These are phyloP conservation scores for Lordiphosa collinella DNA, from an alignment of 1,140 invertebrate genomes.

Conservation along the genomic window DNA sequence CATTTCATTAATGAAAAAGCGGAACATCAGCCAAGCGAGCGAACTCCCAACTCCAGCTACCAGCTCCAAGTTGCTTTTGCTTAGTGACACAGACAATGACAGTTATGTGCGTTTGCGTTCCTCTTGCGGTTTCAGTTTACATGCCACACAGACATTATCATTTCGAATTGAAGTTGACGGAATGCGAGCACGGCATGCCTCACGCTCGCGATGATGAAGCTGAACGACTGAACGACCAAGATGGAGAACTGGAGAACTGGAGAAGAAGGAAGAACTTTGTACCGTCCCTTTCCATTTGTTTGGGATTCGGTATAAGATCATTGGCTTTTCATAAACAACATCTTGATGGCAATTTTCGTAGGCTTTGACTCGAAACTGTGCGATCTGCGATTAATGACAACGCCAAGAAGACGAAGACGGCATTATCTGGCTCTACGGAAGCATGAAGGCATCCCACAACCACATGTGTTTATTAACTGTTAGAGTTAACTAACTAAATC, in stretches of 20 bases:
- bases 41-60: conserved; percentile 14
- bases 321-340: conserved; percentile 34
- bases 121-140: conserved; percentile 44
- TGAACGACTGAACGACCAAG: not conserved
- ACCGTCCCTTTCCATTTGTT: conserved; percentile 1
- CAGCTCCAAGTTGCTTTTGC: conserved; percentile 11
- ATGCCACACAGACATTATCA: conserved; percentile 38
- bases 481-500: conserved; percentile 77
- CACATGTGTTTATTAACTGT: conserved; percentile 69
- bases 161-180: conserved; percentile 10
- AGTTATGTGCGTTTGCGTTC: conserved; percentile 52
- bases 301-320: conserved; percentile 8
- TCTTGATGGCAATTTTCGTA: conserved; percentile 55
- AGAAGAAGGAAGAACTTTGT: conserved; percentile 1
- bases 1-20: conserved; percentile 38
- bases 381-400: conserved; percentile 52
- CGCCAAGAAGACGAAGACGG: not conserved
- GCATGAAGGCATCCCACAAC: conserved; percentile 38
- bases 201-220: not conserved
- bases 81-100: conserved; percentile 58
- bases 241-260: conserved; percentile 1
- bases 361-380: conserved; percentile 58
- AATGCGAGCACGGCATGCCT: conserved; percentile 12
- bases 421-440: conserved; percentile 23
- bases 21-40: conserved; percentile 25